Evolutionary conservation across 2,888 invertebrate genomes (phyloP).

Genomic region (Trichogramma dendrolimi): DNA sequence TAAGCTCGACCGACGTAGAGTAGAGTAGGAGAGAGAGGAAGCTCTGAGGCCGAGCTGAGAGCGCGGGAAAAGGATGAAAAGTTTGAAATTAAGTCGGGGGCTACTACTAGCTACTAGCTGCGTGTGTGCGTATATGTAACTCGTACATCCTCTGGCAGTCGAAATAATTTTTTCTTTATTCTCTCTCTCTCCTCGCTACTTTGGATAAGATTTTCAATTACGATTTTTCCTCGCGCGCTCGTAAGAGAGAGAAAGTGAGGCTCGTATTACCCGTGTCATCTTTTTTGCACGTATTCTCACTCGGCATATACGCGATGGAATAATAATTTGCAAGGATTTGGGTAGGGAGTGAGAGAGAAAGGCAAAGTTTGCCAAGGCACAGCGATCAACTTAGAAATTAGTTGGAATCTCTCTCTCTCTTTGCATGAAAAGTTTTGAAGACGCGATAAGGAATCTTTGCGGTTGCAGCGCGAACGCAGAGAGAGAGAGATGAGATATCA

Average conservation of each 20-base stretch:
- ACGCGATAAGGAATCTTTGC: no score
- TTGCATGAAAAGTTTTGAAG: no score
- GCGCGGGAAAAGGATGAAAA: slow-evolving; percentile 17
- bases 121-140: slow-evolving; percentile 21
- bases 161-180: neutral
- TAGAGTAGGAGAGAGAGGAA: neutral
- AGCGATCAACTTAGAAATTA: slow-evolving; percentile 10
- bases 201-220: slow-evolving; percentile 29
- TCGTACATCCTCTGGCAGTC: slow-evolving; percentile 17
- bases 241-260: slow-evolving; percentile 10
- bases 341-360: no score
- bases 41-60: slow-evolving; percentile 1
- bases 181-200: neutral
- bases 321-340: neutral
- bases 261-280: no score
- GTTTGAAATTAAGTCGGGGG: slow-evolving; percentile 26
- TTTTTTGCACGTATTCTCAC: neutral
- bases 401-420: neutral
- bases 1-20: neutral
- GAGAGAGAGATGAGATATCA: no score
- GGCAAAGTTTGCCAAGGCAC: neutral
- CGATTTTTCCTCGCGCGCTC: slow-evolving; percentile 23
- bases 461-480: no score
- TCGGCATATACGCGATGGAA: neutral
- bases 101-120: neutral